phyloP scores from a whole-genome alignment of 2,797 vertebrate species.

The Myotis planiceps region DNA sequence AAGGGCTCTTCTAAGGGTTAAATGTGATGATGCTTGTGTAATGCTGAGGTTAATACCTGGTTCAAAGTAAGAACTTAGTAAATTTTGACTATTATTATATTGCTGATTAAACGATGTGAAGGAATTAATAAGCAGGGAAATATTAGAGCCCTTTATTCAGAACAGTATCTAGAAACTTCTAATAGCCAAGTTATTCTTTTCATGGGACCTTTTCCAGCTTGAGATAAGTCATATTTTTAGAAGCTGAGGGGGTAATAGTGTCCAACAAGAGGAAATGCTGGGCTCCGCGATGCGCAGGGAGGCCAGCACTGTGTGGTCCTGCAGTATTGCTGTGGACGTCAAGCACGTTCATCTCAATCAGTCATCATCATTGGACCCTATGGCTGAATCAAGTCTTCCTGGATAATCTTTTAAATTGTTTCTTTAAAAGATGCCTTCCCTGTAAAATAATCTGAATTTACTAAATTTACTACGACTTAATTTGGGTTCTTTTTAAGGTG shows the following conservation, averaged over 20 bases:
- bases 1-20: background rate
- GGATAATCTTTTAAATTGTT: background rate
- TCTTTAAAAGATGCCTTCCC: background rate
- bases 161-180: constrained; percentile 41
- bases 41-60: background rate
- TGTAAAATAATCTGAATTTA: constrained; percentile 24
- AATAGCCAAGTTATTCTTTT: constrained; percentile 17
- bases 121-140: constrained; percentile 53
- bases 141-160: background rate
- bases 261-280: background rate
- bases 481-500: background rate
- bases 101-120: constrained; percentile 32
- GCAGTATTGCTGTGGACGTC: background rate
- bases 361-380: background rate
- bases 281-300: background rate
- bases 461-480: background rate
- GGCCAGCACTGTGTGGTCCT: background rate
- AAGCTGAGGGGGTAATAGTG: background rate
- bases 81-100: background rate
- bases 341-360: background rate
- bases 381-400: background rate
- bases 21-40: background rate
- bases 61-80: constrained; percentile 40
- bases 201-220: constrained; percentile 10
- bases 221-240: constrained; percentile 15